A percentile compares a stretch with the other conserved stretches of the same genome.
Conservation (phyloP, 2,113 vertebrate genomes). For the Laticauda laticaudata region DNA sequence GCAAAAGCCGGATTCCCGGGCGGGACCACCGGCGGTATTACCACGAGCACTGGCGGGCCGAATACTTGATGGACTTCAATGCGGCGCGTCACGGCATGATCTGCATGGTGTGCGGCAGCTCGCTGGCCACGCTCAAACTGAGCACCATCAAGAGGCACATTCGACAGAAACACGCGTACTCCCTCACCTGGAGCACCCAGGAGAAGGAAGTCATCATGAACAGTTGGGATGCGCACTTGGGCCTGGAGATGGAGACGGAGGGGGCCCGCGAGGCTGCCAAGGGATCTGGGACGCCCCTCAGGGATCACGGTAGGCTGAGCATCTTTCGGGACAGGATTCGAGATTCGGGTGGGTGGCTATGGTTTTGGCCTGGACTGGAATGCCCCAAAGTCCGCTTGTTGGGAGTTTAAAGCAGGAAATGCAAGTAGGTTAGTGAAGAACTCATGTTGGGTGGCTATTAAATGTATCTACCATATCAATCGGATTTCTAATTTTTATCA, state of each 20-base stretch:
- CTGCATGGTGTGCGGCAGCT: slow-evolving; percentile 94
- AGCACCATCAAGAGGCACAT: slow-evolving; percentile 96
- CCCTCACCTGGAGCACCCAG: slow-evolving; percentile 82
- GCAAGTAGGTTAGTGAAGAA: too few relatives aligned
- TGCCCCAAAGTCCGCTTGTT: neutral
- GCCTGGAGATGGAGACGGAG: accelerated
- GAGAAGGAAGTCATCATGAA: slow-evolving; percentile 90
- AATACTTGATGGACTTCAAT: slow-evolving; percentile 94
- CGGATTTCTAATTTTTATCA: neutral
- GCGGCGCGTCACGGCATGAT: slow-evolving; percentile 86
- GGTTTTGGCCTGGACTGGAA: neutral
- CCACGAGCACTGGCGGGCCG: slow-evolving; percentile 91
- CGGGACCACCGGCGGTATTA: slow-evolving; percentile 90
- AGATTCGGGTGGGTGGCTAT: neutral
- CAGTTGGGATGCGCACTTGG: slow-evolving; percentile 84
- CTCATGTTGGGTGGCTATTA: neutral
- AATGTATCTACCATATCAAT: neutral
- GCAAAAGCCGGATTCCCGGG: slow-evolving; percentile 84
- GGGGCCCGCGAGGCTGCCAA: neutral
- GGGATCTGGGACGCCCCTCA: slow-evolving; percentile 10
- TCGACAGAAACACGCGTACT: slow-evolving; percentile 88
- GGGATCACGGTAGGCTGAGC: slow-evolving; percentile 11
- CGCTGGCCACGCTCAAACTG: slow-evolving; percentile 88
- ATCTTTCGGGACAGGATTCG: too few relatives aligned
- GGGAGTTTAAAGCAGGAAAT: neutral